Conservation (phyloP, 2,888 invertebrate species). For the Aquatica leii region DNA sequence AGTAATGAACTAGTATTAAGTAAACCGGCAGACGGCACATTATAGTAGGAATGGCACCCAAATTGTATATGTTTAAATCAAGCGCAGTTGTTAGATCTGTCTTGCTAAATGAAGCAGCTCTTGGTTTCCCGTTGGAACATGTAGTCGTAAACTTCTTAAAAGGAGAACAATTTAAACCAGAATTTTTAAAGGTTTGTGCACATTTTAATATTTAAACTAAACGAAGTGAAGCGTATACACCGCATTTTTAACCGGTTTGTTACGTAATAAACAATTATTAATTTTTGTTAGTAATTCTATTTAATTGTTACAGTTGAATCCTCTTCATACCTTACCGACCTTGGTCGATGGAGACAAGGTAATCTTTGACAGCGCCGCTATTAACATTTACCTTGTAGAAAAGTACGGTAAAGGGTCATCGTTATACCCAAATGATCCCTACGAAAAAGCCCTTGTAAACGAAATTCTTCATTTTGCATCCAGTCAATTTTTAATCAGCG, state of each 20-base stretch:
- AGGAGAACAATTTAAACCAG: conserved; percentile 57
- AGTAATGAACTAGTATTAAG: too few relatives aligned
- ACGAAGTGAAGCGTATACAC: too few relatives aligned
- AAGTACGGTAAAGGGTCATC: conserved; percentile 58
- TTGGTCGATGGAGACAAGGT: conserved; percentile 65
- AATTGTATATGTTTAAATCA: conserved; percentile 3
- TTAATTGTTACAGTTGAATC: conserved; percentile 60
- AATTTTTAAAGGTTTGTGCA: conserved; percentile 60
- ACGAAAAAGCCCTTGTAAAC: conserved; percentile 63
- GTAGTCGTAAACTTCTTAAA: conserved; percentile 58
- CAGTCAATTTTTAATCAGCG: conserved; percentile 60
- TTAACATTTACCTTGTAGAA: conserved; percentile 54
- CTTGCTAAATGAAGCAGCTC: neutral
- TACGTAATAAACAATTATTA: too few relatives aligned
- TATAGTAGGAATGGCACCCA: neutral
- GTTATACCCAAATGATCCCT: conserved; percentile 65
- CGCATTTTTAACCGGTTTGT: neutral
- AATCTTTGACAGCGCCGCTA: conserved; percentile 64
- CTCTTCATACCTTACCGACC: conserved; percentile 68
- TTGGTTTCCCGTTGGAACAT: neutral
- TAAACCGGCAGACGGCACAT: too few relatives aligned
- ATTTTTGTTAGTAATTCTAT: too few relatives aligned
- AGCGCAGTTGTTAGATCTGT: conserved; percentile 14
- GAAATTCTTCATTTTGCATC: conserved; percentile 65
- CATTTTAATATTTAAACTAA: too few relatives aligned